Evolutionary conservation across 2,113 vertebrate species (phyloP).

Genomic region (Melanerpes formicivorus): DNA sequence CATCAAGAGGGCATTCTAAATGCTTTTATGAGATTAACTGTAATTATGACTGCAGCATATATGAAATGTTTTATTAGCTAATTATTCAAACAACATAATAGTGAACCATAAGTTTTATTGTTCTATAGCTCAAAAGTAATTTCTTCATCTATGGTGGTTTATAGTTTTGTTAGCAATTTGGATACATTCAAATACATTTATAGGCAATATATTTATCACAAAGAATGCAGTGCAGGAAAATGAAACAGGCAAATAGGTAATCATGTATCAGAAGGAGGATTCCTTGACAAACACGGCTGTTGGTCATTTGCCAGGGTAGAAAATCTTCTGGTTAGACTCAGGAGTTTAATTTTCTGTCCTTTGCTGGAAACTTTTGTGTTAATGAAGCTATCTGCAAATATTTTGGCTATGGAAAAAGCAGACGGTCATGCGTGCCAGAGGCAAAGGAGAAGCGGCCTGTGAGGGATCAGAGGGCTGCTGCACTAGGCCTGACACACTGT

Average conservation of each 20-base stretch:
- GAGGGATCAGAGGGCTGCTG: background rate
- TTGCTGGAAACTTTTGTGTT: background rate
- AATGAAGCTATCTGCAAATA: background rate
- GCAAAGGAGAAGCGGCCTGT: background rate
- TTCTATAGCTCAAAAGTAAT: background rate
- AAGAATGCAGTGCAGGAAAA: background rate
- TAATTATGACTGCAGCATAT: background rate
- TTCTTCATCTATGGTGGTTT: background rate
- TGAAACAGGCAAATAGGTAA: background rate
- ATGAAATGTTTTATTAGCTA: background rate
- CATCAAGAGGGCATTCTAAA: background rate
- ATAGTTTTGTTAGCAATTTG: background rate
- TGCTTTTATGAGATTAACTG: background rate
- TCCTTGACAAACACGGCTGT: background rate
- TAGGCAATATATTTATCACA: background rate
- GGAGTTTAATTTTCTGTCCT: background rate
- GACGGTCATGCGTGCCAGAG: background rate
- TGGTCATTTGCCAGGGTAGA: background rate
- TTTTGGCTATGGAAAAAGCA: conserved; percentile 3
- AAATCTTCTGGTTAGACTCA: background rate
- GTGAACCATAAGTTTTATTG: background rate
- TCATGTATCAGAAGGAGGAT: background rate
- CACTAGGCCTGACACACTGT: background rate
- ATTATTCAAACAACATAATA: background rate
- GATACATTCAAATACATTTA: background rate